Evolutionary conservation across 2,797 vertebrate genomes (phyloP), one percentile per base, ranked within the genome.

Genomic region (Cynopterus sphinx): DNA sequence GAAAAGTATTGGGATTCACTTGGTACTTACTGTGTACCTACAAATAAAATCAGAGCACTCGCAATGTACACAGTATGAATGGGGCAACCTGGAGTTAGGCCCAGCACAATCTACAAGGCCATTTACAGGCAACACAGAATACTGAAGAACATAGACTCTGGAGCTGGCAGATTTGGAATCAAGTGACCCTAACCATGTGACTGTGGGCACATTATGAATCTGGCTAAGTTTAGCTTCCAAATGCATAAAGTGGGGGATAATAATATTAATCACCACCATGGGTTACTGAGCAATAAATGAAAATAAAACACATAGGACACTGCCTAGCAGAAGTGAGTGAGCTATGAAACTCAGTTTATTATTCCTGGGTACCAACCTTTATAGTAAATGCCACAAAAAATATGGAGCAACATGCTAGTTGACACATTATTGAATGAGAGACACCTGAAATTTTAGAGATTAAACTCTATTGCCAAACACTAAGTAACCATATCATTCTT

Each of bases 181-280:
- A 79, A 19, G 33, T 57, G 53, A 68, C 57, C 73, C 22, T 55
- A 33, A 74, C 31, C 33, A 22, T 10, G 10, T 55, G 70, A 89
- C 9, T 31, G 4, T 51, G 46, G 9, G 43, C 65, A 67, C 91
- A 19, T 33, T 73, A 71, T 13, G 65, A 94, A 90, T 10, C 65
- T 77, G 24, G 2, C 11, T 85, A 65, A 24, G 5, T 68, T 41
- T 43, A 33, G 7, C 24, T 87, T 65, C 22, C 46, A n/a, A 16
- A 33, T 13, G 39, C 39, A 74, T 13, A 85, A 89, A 61, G 57
- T 15, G 36, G 3, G 2, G 3, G 22, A 49, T 67, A 31, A 79
- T 12, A 61, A 31, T 46, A 67, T 57, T 87, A 82, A 78, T 51
- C 16, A 87, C n/a, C 21, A 70, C 16, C 19, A 87, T 92, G 68